These are phyloP conservation scores for Darevskia mixta DNA, from an alignment of 2,797 vertebrate genomes.

Conservation along the genomic window DNA sequence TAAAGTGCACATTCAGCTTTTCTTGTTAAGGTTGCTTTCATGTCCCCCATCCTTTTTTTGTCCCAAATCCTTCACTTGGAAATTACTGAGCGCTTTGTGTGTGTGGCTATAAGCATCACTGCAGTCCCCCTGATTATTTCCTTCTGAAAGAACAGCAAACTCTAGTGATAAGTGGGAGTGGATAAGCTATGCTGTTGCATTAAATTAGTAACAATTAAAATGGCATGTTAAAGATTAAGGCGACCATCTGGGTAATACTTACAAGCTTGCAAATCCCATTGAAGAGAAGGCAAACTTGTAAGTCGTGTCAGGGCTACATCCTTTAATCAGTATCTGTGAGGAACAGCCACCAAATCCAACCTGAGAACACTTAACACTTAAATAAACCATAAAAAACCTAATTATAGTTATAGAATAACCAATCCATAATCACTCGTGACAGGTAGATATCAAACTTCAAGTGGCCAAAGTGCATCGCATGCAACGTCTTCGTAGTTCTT, in stretches of 20 bases:
- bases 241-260: slow-evolving; percentile 27
- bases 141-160: slow-evolving; percentile 30
- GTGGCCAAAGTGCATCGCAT: neutral
- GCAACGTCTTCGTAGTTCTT: neutral
- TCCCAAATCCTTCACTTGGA: slow-evolving; percentile 21
- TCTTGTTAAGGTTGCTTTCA: neutral
- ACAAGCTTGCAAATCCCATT: slow-evolving; percentile 27
- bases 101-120: neutral
- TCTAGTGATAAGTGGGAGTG: slow-evolving; percentile 13
- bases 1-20: neutral
- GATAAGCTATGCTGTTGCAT: slow-evolving; percentile 21
- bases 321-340: slow-evolving; percentile 14
- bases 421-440: neutral
- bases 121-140: neutral
- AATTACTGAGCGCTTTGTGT: neutral
- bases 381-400: neutral
- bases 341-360: neutral
- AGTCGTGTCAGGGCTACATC: slow-evolving; percentile 17
- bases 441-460: slow-evolving; percentile 1
- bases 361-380: slow-evolving; percentile 4
- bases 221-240: slow-evolving; percentile 29
- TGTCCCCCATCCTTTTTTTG: neutral
- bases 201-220: slow-evolving; percentile 30
- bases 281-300: slow-evolving; percentile 34
- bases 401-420: neutral